phyloP scores from a whole-genome alignment of 2,797 vertebrate genomes.

The Cephalopachus bancanus region DNA sequence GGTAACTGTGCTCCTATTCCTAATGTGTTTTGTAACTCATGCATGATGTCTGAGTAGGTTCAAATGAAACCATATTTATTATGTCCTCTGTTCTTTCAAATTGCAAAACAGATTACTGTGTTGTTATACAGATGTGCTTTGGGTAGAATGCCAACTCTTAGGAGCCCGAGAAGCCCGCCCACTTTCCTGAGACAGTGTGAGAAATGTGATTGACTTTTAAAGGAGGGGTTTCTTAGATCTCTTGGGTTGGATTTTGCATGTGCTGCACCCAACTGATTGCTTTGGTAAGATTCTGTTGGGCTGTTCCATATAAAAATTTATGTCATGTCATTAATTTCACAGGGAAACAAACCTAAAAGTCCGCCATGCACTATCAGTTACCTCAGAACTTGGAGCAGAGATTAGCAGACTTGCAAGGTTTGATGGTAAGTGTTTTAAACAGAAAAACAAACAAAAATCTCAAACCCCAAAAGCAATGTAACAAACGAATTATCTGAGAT shows the following conservation, averaged over 20 bases:
- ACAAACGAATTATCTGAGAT: constrained; percentile 44
- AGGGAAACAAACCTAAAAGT: constrained; percentile 96
- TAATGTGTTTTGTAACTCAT: constrained; percentile 73
- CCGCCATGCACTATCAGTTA: constrained; percentile 92
- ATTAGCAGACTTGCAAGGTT: constrained; percentile 91
- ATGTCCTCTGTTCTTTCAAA: constrained; percentile 72
- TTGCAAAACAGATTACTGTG: constrained; percentile 71
- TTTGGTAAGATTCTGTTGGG: background rate
- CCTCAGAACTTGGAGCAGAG: constrained; percentile 92
- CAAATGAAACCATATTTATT: constrained; percentile 70
- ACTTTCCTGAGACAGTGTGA: background rate
- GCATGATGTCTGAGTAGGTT: constrained; percentile 64
- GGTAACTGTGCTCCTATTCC: constrained; percentile 47
- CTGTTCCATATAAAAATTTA: constrained; percentile 50
- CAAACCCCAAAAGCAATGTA: constrained; percentile 48
- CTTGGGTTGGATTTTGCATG: constrained; percentile 4
- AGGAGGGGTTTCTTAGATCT: background rate
- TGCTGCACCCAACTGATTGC: background rate
- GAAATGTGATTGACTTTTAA: constrained; percentile 33
- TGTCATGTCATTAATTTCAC: constrained; percentile 73
- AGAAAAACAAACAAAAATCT: constrained; percentile 36
- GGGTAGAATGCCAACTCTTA: constrained; percentile 56
- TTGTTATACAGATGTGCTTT: constrained; percentile 69
- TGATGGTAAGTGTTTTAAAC: constrained; percentile 90
- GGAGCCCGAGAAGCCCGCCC: background rate